Evolutionary conservation across 2,113 vertebrate genomes (phyloP), one percentile per base, ranked within the genome.

Genomic region (Hyperopisus bebe): DNA sequence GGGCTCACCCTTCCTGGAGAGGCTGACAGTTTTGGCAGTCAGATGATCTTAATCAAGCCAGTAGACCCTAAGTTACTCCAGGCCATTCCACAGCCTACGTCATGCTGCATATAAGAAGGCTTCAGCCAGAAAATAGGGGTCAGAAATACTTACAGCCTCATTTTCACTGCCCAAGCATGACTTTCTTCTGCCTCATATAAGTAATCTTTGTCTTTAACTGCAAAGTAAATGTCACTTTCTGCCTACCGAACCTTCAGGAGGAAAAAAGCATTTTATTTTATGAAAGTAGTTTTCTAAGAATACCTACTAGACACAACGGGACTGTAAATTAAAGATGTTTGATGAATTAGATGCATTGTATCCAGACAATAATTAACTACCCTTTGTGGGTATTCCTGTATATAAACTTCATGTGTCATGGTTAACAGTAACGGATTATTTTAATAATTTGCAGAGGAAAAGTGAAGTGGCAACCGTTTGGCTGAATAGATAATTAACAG

Each of bases 351-450:
- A 87, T 31, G 9, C 39, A 77, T 13, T 88, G 13, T 31, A 15
- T 77, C 44, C n/a, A 39, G 46, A 35, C 31, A 89, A 89, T 51
- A 51, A 89, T 89, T 80, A 80, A 80, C 88, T 50, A n/a, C 31
- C 4, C 19, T 27, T 50, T 53, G 31, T 83, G 74, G 74, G 4
- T 42, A 35, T 83, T 39, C 48, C 62, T 82, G 31, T 51, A 48
- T 74, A 89, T 80, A 21, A 83, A 58, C 89, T 47, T 84, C 77
- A 62, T 84, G 80, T 84, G 47, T 62, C 35, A 27, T 10, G 51
- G 31, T 35, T 83, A 55, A 55, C 74, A 58, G 50, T 27, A n/a
- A 31, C 44, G 4, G 51, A 17, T 39, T 55, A 21, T 46, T 53
- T n/a, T 31, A 89, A 44, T 88, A 70, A 47, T 48, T 55, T 47